Percentiles rank a stretch among this genome's conserved stretches.
These are phyloP conservation scores for Pterocles orientalis DNA, from an alignment of 2,113 vertebrate species.

Conservation along the genomic window DNA sequence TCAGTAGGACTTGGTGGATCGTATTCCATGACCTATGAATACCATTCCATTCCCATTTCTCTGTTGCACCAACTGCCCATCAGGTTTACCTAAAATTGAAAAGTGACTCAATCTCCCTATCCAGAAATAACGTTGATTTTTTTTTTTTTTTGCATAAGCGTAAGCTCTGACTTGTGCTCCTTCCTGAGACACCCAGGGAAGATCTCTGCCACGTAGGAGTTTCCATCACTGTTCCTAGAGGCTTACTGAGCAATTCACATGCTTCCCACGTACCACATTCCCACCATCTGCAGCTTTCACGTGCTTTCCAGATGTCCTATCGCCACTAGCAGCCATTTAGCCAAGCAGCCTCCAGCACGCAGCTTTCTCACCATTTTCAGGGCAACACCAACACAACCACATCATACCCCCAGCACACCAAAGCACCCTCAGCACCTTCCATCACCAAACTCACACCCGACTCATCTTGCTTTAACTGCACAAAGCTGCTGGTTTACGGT, in stretches of 20 bases:
- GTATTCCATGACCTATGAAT: not conserved
- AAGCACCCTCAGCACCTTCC: not conserved
- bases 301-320: constrained; percentile 18
- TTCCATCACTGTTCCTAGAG: constrained; percentile 3
- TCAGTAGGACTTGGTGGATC: not conserved
- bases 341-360: not conserved
- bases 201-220: constrained; percentile 25
- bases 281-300: constrained; percentile 37
- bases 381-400: not conserved
- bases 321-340: not conserved
- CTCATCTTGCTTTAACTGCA: not conserved
- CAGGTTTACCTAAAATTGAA: constrained; percentile 6
- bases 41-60: not conserved
- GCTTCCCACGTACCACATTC: constrained; percentile 41
- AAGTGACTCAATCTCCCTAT: constrained; percentile 14
- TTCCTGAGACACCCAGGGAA: constrained; percentile 12
- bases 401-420: not conserved
- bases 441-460: not conserved
- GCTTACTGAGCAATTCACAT: constrained; percentile 48
- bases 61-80: not conserved
- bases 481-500: not conserved
- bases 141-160: not conserved
- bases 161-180: not conserved
- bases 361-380: not conserved
- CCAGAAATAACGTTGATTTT: constrained; percentile 20